Base-by-base conservation (phyloP, 2,888 invertebrate genomes). In the Tillus elongatus region DNA sequence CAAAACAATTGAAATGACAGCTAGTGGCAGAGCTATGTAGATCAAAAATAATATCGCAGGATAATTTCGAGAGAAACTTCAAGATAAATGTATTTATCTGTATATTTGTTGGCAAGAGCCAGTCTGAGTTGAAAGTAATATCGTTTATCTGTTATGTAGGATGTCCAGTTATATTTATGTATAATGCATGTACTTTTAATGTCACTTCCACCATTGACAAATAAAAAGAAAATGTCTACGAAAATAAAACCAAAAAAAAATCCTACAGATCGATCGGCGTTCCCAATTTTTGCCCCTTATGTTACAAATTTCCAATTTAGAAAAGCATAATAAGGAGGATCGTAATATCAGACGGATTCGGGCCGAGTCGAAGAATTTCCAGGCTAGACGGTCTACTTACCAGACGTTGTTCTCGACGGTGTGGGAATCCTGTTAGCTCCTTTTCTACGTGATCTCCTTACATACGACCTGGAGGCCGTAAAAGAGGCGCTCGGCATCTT, bases 401-500 rank as follows among this genome's bases (percentile, higher is more conserved):
- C 82, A 69, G 82, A 80, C 72, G 79, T 81, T 63, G 82, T 82
- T 70, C 82, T 76, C 59, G 82, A 82, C 63, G 82, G 82, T 67
- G 82, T 71, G 57, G 83, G 82, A 67, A 82, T 85, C 66, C 89
- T 79, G 72, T 87, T 87, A 59, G 82, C 84, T 67, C 84, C 86
- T 82, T 89, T 88, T 74, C 89, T 82, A 67, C 88, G 79, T 68
- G 89, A 89, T 72, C 89, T 81, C 70, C 89, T 80, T 63, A 86
- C 83, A 74, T 86, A 88, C 72, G 86, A 85, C 75, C 88, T 82
- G 70, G 87, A 85, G 71, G 88, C 86, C 67, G 87, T 86, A 72
- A 89, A 88, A 69, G 89, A 89, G 74, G 89, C 89, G 78, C 89
- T 89, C 77, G 89, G 90, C 90, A 90, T 87, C 73, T 79, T 84